Evolutionary conservation across 1,140 invertebrate species (phyloP), one percentile per base, ranked within the genome.

Genomic region (Drosophila serrata): DNA sequence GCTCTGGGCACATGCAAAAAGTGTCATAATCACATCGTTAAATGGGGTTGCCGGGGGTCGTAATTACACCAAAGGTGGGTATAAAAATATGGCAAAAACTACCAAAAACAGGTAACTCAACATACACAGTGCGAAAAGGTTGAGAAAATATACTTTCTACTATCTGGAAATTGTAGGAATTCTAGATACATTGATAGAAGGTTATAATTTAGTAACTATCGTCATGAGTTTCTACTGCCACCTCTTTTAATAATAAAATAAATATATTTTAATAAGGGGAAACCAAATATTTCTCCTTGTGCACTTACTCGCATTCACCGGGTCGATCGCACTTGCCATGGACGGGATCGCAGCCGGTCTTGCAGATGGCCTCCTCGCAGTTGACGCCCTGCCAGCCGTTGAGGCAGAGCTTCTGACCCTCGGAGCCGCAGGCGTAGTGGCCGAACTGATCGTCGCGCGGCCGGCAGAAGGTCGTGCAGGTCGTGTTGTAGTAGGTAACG

Each of bases 371-470:
- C 93, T 95, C 96, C 93, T 98, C 97, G 93, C 98, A 99, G 93
- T 98, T 98, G 84, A 95, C 94, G 59, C 98, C 98, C 92, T 96
- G 96, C 98, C 98, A 99, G 76, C 98, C 98, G 65, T 96, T 95
- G 77, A 98, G 95, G 93, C 98, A 99, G 48, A 96, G 95, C 93
- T 98, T 98, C 93, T 98, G 96, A 65, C 98, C 98, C 92, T 96
- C 95, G 55, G 95, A 94, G 76, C 96, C 96, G 94, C 98, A 99
- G 57, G 95, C 96, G 93, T 98, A 99, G 94, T 99, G 98, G 22
- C 98, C 98, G 93, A 98, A 98, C 91, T 96, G 95, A 94, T 99
- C 98, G 94, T 99, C 95, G 49, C 98, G 94, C 51, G 98, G 96
- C 59, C 97, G 95, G 94, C 98, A 99, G 91, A 98, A 97, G 91